Conservation (phyloP, 2,888 invertebrate species). For the Xanthia togata region DNA sequence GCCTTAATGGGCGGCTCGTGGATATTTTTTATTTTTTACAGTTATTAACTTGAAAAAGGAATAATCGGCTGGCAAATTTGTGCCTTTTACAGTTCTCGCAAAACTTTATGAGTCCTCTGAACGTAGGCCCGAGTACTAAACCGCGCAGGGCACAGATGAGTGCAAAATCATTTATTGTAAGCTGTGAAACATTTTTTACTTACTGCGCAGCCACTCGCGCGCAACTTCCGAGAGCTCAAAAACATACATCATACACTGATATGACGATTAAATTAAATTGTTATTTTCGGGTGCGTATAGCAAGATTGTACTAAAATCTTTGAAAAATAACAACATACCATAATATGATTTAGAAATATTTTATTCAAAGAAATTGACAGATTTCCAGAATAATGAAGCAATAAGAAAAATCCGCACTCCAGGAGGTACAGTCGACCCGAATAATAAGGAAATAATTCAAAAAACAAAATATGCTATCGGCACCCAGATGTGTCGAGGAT, state of each 20-base stretch:
- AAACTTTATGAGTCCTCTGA: too few relatives aligned
- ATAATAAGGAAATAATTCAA: conserved; percentile 58
- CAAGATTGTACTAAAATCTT: background rate
- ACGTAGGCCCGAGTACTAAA: too few relatives aligned
- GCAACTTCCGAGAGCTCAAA: too few relatives aligned
- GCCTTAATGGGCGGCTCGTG: conserved; percentile 7
- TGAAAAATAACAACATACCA: background rate
- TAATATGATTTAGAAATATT: conserved; percentile 2
- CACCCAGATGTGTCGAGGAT: conserved; percentile 58
- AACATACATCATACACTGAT: conserved; percentile 1
- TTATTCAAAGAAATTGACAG: conserved; percentile 28
- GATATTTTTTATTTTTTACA: conserved; percentile 38
- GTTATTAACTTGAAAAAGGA: conserved; percentile 36
- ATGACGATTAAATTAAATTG: background rate
- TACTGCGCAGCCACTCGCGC: too few relatives aligned
- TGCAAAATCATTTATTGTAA: too few relatives aligned
- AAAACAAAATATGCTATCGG: conserved; percentile 57
- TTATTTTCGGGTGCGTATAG: background rate
- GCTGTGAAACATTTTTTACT: too few relatives aligned
- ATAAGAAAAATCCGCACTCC: conserved; percentile 20
- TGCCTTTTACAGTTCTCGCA: too few relatives aligned
- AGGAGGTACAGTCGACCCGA: conserved; percentile 30
- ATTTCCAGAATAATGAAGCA: conserved; percentile 33
- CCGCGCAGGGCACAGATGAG: too few relatives aligned
- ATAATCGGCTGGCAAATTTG: conserved; percentile 13